A percentile compares a stretch with the other conserved stretches of the same genome.
These are phyloP conservation scores for Smutsia temminckii DNA, from an alignment of 2,797 vertebrate species.

Conservation along the genomic window DNA sequence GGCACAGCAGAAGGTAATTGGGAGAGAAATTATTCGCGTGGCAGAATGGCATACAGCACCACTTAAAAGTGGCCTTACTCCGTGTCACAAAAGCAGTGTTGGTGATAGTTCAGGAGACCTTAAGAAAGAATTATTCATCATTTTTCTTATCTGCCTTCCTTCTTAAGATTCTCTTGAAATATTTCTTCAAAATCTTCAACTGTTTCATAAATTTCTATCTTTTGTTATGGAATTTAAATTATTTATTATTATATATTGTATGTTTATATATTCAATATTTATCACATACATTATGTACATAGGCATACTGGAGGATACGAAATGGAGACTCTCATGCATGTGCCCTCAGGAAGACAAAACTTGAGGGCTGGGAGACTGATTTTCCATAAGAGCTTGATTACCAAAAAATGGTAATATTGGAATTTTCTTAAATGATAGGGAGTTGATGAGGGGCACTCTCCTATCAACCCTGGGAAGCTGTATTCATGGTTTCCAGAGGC, in stretches of 20 bases:
- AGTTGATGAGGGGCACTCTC: background rate
- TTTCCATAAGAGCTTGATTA: background rate
- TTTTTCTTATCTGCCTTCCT: background rate
- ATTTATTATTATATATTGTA: background rate
- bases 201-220: background rate
- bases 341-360: background rate
- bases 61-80: background rate
- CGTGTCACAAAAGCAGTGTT: background rate
- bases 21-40: background rate
- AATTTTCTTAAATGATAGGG: background rate
- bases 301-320: background rate
- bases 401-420: background rate
- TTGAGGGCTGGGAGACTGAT: background rate
- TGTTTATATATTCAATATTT: background rate
- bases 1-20: background rate
- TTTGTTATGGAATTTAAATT: background rate
- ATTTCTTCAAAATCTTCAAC: background rate
- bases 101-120: background rate
- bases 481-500: background rate
- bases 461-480: background rate
- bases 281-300: background rate
- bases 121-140: background rate
- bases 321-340: background rate
- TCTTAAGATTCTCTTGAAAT: slow-evolving; percentile 20
- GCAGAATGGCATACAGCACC: background rate